Percentiles rank a stretch among this genome's conserved stretches.
These are phyloP conservation scores for Paracanthobrama guichenoti DNA, from an alignment of 2,113 vertebrate genomes.

Conservation along the genomic window DNA sequence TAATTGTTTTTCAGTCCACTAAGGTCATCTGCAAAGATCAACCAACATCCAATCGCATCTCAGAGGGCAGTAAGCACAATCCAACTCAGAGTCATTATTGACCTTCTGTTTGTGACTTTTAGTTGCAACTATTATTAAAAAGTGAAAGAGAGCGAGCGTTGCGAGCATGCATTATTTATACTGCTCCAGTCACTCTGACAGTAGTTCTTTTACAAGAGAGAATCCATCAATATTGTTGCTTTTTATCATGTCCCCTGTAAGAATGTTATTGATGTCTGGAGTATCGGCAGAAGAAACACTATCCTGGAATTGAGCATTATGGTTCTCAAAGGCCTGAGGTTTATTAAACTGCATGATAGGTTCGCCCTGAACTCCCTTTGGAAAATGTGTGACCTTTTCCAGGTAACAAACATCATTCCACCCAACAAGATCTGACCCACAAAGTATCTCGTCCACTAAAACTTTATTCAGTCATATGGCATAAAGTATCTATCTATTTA, in stretches of 20 bases:
- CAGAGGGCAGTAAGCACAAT: not conserved
- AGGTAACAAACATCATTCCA: not conserved
- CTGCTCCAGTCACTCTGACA: not conserved
- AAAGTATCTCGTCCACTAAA: too few relatives aligned
- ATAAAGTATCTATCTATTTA: too few relatives aligned
- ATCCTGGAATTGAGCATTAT: not conserved
- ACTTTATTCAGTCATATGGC: too few relatives aligned
- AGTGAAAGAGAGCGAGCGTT: not conserved
- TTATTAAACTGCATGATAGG: slow-evolving; percentile 17
- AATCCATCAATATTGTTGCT: slow-evolving; percentile 15
- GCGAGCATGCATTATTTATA: slow-evolving; percentile 33
- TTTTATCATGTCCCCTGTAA: not conserved
- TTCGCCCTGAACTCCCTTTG: not conserved
- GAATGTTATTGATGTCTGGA: slow-evolving; percentile 11
- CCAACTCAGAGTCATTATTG: slow-evolving; percentile 23
- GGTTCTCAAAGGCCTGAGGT: not conserved
- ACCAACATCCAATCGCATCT: not conserved
- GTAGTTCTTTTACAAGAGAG: slow-evolving; percentile 14
- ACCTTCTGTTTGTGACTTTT: slow-evolving; percentile 47
- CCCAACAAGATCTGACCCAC: too few relatives aligned
- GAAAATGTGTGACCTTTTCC: not conserved
- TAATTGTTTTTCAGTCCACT: slow-evolving; percentile 35
- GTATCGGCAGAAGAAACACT: slow-evolving; percentile 12
- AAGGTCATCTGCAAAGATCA: slow-evolving; percentile 46
- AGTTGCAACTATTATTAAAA: slow-evolving; percentile 19